Conservation (phyloP, 2,888 invertebrate species). For the Tetramorium bicarinatum region DNA sequence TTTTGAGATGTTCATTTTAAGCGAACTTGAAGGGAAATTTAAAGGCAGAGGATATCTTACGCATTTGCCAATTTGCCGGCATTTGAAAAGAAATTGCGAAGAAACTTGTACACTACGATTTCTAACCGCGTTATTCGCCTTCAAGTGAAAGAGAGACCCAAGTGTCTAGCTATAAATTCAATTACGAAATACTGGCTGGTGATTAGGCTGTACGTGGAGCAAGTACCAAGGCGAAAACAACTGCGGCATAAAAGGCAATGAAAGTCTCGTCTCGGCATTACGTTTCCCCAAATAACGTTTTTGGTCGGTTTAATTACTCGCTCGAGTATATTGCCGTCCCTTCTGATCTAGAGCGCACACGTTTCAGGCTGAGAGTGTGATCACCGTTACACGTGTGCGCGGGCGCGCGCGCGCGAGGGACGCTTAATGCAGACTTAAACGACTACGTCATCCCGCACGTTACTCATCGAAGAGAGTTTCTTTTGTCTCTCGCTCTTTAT, state of each 20-base stretch:
- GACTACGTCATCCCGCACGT: conserved; percentile 74
- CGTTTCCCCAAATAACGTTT: conserved; percentile 39
- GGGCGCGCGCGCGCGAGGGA: background rate
- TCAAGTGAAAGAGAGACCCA: background rate
- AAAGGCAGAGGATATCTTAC: too few relatives aligned
- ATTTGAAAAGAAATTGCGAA: background rate
- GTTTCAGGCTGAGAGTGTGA: conserved; percentile 14
- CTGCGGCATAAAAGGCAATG: conserved; percentile 46
- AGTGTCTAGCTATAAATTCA: conserved; percentile 12
- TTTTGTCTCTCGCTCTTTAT: conserved; percentile 17
- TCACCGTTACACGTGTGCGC: conserved; percentile 38
- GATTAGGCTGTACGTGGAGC: conserved; percentile 24
- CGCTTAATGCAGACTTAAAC: conserved; percentile 70
- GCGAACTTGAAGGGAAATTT: background rate
- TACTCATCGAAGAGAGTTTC: conserved; percentile 65
- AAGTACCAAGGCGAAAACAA: conserved; percentile 32
- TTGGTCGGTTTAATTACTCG: conserved; percentile 41
- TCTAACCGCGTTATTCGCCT: background rate
- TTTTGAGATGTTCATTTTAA: background rate
- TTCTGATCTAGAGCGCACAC: conserved; percentile 20
- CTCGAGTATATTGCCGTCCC: background rate
- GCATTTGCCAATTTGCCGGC: background rate
- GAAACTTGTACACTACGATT: background rate
- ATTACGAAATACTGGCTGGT: conserved; percentile 25
- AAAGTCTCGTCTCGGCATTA: conserved; percentile 39